A percentile compares a stretch with the other conserved stretches of the same genome.
Conservation (phyloP, 2,113 vertebrate genomes). For the Hirundichthys speculiger region DNA sequence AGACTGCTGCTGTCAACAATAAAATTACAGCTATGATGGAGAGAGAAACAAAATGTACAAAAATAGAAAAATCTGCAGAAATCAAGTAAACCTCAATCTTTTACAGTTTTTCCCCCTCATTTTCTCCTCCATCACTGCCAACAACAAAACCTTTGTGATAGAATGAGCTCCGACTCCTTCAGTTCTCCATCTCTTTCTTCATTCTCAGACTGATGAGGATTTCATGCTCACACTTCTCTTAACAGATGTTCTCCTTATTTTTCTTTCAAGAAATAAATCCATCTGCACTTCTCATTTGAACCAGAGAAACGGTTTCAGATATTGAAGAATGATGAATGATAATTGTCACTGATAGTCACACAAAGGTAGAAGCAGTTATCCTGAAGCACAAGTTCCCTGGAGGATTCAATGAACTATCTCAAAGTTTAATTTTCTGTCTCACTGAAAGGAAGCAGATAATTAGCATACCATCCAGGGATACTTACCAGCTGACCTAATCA, state of each 20-base stretch:
- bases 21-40: not conserved
- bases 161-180: no score
- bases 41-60: not conserved
- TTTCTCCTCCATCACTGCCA: no score
- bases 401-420: not conserved
- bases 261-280: constrained; percentile 9
- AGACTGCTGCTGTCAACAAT: not conserved
- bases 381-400: not conserved
- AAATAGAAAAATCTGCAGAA: no score
- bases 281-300: constrained; percentile 4
- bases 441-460: not conserved
- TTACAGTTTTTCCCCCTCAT: no score
- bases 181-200: no score
- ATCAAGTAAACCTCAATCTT: no score
- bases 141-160: no score
- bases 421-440: not conserved
- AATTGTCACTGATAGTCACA: not conserved
- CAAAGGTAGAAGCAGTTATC: not conserved
- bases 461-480: not conserved
- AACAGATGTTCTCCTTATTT: constrained; percentile 7
- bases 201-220: no score
- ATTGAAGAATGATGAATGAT: not conserved
- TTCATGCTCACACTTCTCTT: not conserved
- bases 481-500: not conserved
- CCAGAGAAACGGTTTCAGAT: not conserved